Percentiles rank a stretch among this genome's conserved stretches.
Conservation (phyloP, 2,888 invertebrate genomes). For the Lacanobia wlatinum region DNA sequence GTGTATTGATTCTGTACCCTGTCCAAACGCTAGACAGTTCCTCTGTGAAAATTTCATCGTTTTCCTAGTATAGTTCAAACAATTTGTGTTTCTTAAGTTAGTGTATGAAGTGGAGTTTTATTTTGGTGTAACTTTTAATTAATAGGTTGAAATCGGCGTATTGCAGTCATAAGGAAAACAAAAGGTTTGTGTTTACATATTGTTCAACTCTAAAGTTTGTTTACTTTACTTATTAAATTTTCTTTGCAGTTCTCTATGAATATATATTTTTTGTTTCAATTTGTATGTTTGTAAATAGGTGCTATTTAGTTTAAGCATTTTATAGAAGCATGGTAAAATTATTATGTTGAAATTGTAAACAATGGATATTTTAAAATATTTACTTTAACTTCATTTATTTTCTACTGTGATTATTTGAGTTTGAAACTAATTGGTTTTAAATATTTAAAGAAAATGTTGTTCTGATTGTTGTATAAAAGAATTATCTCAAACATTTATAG, state of each 20-base stretch:
- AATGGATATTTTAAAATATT: no score
- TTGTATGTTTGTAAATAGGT: no score
- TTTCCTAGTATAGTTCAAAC: not conserved
- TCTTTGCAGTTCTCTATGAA: not conserved
- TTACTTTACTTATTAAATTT: slow-evolving; percentile 21
- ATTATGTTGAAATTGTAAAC: no score
- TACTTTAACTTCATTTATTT: no score
- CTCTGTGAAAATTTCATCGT: slow-evolving; percentile 4
- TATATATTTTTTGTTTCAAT: not conserved
- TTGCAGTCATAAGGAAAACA: slow-evolving; percentile 7
- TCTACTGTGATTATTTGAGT: no score
- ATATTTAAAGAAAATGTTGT: no score
- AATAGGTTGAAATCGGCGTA: slow-evolving; percentile 5
- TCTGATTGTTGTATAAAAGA: no score
- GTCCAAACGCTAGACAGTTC: slow-evolving; percentile 14
- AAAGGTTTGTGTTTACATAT: slow-evolving; percentile 54
- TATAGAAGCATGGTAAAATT: no score
- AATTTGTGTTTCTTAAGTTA: not conserved
- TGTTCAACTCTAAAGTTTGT: slow-evolving; percentile 37
- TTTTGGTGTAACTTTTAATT: not conserved
- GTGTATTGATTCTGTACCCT: slow-evolving; percentile 67
- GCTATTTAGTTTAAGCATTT: not conserved
- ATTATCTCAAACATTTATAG: no score
- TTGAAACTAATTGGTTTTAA: no score
- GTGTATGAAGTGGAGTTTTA: not conserved